Conservation (phyloP, 2,888 invertebrate genomes). For the Odontothrips loti region DNA sequence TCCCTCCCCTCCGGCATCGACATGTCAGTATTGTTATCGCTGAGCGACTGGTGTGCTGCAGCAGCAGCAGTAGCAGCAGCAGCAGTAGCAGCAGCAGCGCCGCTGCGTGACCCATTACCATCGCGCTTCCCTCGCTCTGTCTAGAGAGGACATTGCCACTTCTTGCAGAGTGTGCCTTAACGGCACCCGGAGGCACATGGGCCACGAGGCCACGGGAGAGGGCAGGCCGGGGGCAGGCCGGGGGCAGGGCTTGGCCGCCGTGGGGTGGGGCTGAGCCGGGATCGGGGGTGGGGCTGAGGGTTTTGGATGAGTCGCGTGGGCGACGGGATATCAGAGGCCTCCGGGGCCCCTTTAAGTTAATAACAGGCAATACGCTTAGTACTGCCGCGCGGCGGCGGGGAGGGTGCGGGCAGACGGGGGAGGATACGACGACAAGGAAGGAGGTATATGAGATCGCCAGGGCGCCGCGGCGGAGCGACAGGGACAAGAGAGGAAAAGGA, state of each 20-base stretch:
- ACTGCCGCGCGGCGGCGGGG: neutral
- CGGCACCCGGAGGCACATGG: conserved; percentile 17
- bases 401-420: neutral
- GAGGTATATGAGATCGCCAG: neutral
- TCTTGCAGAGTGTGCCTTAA: neutral
- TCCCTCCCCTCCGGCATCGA: too few relatives aligned
- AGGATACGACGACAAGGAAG: neutral
- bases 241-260: neutral
- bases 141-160: conserved; percentile 15
- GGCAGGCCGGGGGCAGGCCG: neutral
- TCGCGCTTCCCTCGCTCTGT: neutral
- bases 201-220: neutral
- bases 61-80: neutral
- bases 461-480: neutral
- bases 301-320: neutral
- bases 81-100: neutral
- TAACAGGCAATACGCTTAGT: conserved; percentile 22
- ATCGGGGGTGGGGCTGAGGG: neutral
- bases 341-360: conserved; percentile 22
- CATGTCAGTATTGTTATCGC: too few relatives aligned
- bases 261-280: neutral
- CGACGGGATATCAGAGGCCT: conserved; percentile 21
- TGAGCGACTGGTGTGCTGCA: neutral
- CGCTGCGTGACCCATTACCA: neutral
- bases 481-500: neutral